phyloP scores from a whole-genome alignment of 2,113 vertebrate genomes.

The Gasterosteus nipponicus region DNA sequence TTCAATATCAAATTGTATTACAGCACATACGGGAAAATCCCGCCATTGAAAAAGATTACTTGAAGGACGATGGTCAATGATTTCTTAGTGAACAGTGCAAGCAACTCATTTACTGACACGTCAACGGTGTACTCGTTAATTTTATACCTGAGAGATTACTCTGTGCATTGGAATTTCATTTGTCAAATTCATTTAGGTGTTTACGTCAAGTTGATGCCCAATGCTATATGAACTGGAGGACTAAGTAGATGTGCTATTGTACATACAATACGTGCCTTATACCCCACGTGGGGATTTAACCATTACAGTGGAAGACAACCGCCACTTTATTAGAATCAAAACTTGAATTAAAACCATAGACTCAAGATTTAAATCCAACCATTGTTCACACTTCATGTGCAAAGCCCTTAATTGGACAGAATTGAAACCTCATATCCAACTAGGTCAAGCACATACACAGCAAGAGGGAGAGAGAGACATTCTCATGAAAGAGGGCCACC shows the following conservation, averaged over 20 bases:
- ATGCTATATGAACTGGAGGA: neutral
- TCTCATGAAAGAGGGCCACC: slow-evolving; percentile 79
- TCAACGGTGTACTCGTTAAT: neutral
- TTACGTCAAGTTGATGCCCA: slow-evolving; percentile 5
- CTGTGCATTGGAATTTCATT: neutral
- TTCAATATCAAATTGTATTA: neutral
- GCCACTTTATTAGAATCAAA: slow-evolving; percentile 39
- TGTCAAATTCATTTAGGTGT: neutral
- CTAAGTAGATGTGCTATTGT: slow-evolving; percentile 28
- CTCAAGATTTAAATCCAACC: slow-evolving; percentile 29
- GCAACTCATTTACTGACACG: neutral
- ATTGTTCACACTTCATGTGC: slow-evolving; percentile 61
- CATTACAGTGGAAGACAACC: slow-evolving; percentile 8
- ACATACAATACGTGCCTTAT: slow-evolving; percentile 17
- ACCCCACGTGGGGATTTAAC: slow-evolving; percentile 27
- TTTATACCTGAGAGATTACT: neutral
- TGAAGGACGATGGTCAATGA: neutral
- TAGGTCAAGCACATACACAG: slow-evolving; percentile 33
- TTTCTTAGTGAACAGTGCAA: neutral
- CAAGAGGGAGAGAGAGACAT: slow-evolving; percentile 4
- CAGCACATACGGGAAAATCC: neutral
- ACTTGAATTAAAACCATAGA: slow-evolving; percentile 31
- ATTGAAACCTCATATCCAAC: slow-evolving; percentile 61
- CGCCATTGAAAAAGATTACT: neutral
- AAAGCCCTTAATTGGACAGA: slow-evolving; percentile 64